These are phyloP conservation scores for Myotis planiceps DNA, from an alignment of 2,797 vertebrate species.

Conservation along the genomic window DNA sequence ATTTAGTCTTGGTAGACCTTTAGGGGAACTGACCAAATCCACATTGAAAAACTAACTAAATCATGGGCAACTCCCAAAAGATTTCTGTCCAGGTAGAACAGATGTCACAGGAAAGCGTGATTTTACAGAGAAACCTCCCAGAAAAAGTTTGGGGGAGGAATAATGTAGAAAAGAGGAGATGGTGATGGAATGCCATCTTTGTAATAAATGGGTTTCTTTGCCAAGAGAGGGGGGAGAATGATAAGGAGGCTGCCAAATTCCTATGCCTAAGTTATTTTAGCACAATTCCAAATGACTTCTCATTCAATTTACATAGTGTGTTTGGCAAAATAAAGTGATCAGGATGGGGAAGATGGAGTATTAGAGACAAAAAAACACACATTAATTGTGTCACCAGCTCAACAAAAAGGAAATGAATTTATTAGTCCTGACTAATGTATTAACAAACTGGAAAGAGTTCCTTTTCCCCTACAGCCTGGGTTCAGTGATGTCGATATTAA, in stretches of 20 bases:
- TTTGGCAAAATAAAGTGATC: not conserved
- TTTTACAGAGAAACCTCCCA: not conserved
- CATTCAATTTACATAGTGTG: not conserved
- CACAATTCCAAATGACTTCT: slow-evolving; percentile 59
- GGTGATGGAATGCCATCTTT: not conserved
- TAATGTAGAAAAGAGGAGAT: not conserved
- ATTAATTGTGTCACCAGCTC: slow-evolving; percentile 54
- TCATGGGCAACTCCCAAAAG: not conserved
- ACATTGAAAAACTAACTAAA: not conserved
- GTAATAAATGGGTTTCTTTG: not conserved
- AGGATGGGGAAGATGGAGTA: not conserved
- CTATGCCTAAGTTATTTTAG: slow-evolving; percentile 32
- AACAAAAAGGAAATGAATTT: slow-evolving; percentile 62
- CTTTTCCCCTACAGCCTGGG: not conserved
- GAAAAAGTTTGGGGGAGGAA: not conserved
- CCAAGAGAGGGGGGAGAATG: not conserved
- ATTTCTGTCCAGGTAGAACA: not conserved
- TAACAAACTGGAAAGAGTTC: not conserved
- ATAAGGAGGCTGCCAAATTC: not conserved
- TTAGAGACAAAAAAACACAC: not conserved
- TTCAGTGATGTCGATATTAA: slow-evolving; percentile 41
- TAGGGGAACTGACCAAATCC: not conserved
- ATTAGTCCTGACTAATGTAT: slow-evolving; percentile 54
- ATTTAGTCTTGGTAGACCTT: not conserved
- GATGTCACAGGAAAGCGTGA: not conserved